Percentiles rank a stretch among this genome's conserved stretches.
These are phyloP conservation scores for Zygothrica quintamaculata DNA, from an alignment of 2,888 invertebrate genomes.

Conservation along the genomic window DNA sequence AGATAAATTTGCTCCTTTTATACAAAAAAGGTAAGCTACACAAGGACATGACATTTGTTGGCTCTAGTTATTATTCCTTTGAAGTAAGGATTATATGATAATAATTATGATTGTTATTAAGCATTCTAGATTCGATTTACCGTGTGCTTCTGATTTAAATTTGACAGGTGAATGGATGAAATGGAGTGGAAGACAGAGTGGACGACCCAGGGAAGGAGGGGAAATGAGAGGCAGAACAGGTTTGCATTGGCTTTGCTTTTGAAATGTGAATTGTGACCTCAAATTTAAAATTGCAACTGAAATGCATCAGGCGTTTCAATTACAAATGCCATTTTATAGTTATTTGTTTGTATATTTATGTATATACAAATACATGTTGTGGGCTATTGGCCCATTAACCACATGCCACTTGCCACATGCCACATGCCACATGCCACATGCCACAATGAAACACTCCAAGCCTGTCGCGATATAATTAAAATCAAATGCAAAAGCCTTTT, in stretches of 20 bases:
- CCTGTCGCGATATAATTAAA: slow-evolving; percentile 45
- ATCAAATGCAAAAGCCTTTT: slow-evolving; percentile 37
- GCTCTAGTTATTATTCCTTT: too few relatives aligned
- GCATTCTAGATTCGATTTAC: neutral
- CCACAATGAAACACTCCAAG: slow-evolving; percentile 26
- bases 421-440: slow-evolving; percentile 36
- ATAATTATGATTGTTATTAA: neutral
- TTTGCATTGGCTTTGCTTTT: slow-evolving; percentile 11
- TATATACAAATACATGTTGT: too few relatives aligned
- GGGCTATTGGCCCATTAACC: neutral
- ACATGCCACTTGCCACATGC: neutral
- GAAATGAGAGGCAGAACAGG: neutral
- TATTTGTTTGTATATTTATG: slow-evolving; percentile 13
- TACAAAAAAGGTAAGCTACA: too few relatives aligned
- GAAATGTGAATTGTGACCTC: slow-evolving; percentile 21
- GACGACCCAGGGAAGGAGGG: too few relatives aligned
- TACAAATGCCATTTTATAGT: slow-evolving; percentile 20
- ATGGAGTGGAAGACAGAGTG: too few relatives aligned
- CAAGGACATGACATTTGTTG: too few relatives aligned
- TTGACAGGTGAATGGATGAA: too few relatives aligned
- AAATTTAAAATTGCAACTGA: slow-evolving; percentile 31
- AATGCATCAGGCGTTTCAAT: slow-evolving; percentile 25
- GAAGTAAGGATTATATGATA: too few relatives aligned
- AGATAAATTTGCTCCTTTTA: too few relatives aligned
- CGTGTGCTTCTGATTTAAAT: too few relatives aligned